A percentile compares a stretch with the other conserved stretches of the same genome.
phyloP scores from a whole-genome alignment of 2,888 invertebrate species.

The Oscheius sp. region DNA sequence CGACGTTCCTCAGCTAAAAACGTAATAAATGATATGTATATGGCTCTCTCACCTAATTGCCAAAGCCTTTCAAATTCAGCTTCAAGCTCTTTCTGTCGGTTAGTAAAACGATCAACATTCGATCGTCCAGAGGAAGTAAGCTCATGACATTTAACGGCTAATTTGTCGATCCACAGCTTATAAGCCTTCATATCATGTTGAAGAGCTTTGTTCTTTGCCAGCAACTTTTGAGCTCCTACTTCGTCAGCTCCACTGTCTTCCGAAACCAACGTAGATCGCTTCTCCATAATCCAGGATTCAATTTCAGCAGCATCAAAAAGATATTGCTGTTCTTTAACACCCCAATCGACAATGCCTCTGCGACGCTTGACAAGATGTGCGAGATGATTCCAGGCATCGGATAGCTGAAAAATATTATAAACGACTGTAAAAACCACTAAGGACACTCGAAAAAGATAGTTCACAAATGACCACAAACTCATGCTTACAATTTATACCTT shows the following conservation, averaged over 20 bases:
- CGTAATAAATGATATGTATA: background rate
- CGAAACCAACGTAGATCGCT: constrained; percentile 82
- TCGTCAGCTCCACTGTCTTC: constrained; percentile 86
- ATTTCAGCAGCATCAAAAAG: constrained; percentile 72
- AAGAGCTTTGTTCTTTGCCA: constrained; percentile 89
- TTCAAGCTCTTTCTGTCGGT: constrained; percentile 58
- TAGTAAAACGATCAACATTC: constrained; percentile 51
- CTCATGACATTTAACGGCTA: constrained; percentile 50
- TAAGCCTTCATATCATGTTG: constrained; percentile 65
- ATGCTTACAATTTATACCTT: constrained; percentile 7
- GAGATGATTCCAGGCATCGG: constrained; percentile 72
- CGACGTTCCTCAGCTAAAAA: constrained; percentile 46
- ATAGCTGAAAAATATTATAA: constrained; percentile 34
- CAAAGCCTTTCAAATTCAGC: constrained; percentile 55
- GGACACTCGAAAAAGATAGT: constrained; percentile 1
- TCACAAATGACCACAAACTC: constrained; percentile 1
- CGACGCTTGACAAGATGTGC: constrained; percentile 50
- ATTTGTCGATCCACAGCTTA: constrained; percentile 55
- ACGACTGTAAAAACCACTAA: too few relatives aligned
- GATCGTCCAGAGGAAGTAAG: constrained; percentile 44
- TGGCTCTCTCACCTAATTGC: constrained; percentile 29
- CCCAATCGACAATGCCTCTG: constrained; percentile 77
- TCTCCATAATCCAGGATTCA: constrained; percentile 90
- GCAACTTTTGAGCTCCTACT: constrained; percentile 87
- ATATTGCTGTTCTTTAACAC: constrained; percentile 85